These are phyloP conservation scores for Idaea aversata DNA, from an alignment of 2,888 invertebrate species.

Conservation along the genomic window DNA sequence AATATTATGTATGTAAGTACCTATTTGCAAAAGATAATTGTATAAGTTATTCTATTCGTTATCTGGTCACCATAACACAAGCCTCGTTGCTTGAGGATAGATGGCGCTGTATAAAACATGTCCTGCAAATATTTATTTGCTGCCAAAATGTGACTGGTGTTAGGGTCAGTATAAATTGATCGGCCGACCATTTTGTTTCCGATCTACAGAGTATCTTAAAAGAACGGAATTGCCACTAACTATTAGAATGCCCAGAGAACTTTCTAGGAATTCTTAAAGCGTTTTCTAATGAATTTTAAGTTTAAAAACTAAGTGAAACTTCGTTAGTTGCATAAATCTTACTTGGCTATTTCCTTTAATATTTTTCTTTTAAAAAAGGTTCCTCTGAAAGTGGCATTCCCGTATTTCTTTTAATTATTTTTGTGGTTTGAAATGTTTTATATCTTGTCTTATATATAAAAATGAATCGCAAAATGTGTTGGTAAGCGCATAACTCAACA, in stretches of 20 bases:
- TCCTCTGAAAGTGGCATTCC: neutral
- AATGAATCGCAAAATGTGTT: too few relatives aligned
- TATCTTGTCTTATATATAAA: neutral
- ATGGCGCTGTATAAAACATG: too few relatives aligned
- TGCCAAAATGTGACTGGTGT: too few relatives aligned
- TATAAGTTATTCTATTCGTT: too few relatives aligned
- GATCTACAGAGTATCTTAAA: neutral
- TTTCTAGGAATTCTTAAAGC: conserved; percentile 26
- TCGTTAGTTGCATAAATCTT: neutral
- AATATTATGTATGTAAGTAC: too few relatives aligned
- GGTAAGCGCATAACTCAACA: too few relatives aligned
- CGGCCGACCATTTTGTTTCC: neutral
- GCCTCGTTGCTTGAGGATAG: too few relatives aligned
- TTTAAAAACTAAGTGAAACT: neutral
- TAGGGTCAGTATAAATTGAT: neutral
- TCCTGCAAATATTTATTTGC: too few relatives aligned
- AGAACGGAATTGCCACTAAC: neutral
- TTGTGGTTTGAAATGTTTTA: neutral
- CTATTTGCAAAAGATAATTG: too few relatives aligned
- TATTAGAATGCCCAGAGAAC: conserved; percentile 4
- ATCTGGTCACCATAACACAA: too few relatives aligned
- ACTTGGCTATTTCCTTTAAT: neutral
- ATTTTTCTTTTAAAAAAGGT: neutral
- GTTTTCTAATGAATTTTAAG: conserved; percentile 22
- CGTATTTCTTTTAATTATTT: neutral